Conservation (phyloP, 2,113 vertebrate species). For the Empidonax traillii region DNA sequence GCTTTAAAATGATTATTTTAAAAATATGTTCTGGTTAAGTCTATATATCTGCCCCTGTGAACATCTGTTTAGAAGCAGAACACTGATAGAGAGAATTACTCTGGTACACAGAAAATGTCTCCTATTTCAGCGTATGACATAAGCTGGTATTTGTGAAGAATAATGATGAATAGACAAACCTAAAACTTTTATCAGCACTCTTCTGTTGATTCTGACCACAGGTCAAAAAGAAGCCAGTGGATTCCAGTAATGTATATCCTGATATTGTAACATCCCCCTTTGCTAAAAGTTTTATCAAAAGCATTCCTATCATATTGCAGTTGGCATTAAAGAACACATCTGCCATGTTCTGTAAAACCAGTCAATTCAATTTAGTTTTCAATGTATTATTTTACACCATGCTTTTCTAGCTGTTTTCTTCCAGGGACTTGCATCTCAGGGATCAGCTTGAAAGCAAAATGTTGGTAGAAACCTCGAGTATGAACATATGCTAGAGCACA, state of each 20-base stretch:
- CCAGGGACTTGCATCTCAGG: not conserved
- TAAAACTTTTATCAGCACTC: not conserved
- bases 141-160: not conserved
- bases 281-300: not conserved
- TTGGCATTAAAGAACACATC: not conserved
- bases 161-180: not conserved
- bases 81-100: not conserved
- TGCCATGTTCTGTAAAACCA: not conserved
- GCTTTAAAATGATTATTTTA: not conserved
- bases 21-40: not conserved
- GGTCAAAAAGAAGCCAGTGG: not conserved
- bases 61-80: not conserved
- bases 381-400: not conserved
- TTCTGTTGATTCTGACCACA: not conserved
- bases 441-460: not conserved
- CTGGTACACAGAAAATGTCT: not conserved
- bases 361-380: not conserved
- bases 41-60: not conserved
- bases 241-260: not conserved
- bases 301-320: not conserved
- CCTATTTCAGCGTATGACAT: not conserved
- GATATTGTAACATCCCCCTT: not conserved
- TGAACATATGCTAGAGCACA: not conserved
- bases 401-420: not conserved
- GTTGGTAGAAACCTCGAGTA: not conserved